Conservation (phyloP, 1,140 invertebrate genomes). For the Elymnias hypermnestra region DNA sequence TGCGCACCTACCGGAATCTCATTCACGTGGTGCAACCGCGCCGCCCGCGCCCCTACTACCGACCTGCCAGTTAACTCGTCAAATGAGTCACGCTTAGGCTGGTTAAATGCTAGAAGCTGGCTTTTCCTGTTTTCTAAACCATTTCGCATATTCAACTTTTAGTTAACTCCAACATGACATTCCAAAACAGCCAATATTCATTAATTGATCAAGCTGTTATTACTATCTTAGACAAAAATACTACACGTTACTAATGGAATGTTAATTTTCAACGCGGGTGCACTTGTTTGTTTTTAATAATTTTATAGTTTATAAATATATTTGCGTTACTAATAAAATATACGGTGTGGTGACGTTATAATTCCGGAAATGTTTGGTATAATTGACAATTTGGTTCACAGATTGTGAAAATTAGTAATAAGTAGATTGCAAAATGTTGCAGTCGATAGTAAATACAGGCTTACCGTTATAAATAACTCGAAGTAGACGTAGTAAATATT, state of each 20-base stretch:
- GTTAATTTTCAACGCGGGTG: not conserved
- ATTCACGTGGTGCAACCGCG: conserved; percentile 67
- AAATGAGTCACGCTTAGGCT: conserved; percentile 68
- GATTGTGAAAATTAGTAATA: conserved; percentile 8
- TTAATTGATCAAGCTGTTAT: conserved; percentile 24
- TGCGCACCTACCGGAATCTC: conserved; percentile 74
- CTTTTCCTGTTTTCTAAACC: conserved; percentile 69
- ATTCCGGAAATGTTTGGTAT: no score
- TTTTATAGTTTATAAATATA: not conserved
- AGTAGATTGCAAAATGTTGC: conserved; percentile 10
- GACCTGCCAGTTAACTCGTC: conserved; percentile 67
- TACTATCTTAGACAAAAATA: no score
- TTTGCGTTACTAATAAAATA: not conserved
- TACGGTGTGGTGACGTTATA: no score
- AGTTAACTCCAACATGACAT: conserved; percentile 34
- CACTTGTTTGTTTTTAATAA: not conserved
- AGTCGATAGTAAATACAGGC: conserved; percentile 3
- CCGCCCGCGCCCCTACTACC: conserved; percentile 40
- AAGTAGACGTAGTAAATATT: conserved; percentile 10
- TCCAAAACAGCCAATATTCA: conserved; percentile 27
- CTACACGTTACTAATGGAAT: no score
- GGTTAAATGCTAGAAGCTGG: conserved; percentile 70
- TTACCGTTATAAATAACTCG: conserved; percentile 16
- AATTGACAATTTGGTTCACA: conserved; percentile 1
- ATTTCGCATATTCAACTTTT: conserved; percentile 60